phyloP scores from a whole-genome alignment of 2,113 vertebrate species.

The Leiothrix lutea region DNA sequence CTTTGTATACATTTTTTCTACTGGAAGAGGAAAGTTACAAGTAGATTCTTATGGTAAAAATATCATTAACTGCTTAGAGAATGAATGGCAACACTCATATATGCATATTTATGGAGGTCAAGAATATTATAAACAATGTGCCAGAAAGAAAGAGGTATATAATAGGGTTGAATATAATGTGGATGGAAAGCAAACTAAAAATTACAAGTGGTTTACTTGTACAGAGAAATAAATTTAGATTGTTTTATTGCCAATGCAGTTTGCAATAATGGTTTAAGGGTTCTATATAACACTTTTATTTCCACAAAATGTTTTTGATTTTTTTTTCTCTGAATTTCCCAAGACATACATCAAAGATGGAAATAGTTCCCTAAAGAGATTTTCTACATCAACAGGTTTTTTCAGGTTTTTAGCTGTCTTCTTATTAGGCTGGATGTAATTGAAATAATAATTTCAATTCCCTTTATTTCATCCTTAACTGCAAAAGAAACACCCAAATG shows the following conservation, averaged over 20 bases:
- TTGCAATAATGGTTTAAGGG: background rate
- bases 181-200: background rate
- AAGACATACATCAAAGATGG: background rate
- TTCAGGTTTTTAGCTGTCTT: background rate
- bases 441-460: background rate
- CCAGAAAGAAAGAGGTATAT: background rate
- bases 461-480: background rate
- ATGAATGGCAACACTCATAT: background rate
- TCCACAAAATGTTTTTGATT: background rate
- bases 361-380: background rate
- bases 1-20: background rate
- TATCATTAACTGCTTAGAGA: background rate
- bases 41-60: background rate
- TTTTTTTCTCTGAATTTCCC: background rate
- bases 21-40: background rate
- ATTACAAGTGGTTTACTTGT: background rate
- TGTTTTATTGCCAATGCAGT: background rate
- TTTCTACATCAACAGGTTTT: background rate
- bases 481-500: background rate
- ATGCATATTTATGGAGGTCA: background rate
- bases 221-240: background rate
- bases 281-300: background rate
- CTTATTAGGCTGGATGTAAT: background rate
- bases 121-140: background rate
- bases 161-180: background rate